A percentile compares a stretch with the other conserved stretches of the same genome.
Conservation (phyloP, 2,113 vertebrate species). For the Phodopus roborovskii region DNA sequence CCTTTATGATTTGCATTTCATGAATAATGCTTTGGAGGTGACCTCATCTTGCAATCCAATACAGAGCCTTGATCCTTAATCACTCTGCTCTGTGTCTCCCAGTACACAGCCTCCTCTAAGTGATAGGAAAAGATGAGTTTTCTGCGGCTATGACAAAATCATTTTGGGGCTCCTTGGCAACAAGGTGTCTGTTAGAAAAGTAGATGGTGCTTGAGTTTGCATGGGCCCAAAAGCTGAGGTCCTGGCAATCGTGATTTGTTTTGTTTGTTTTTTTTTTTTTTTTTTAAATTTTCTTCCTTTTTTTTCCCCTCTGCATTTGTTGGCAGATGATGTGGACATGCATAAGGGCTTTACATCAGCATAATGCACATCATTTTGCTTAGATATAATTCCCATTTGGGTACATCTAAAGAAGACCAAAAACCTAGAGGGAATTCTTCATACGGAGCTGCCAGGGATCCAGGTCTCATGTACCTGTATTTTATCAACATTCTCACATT, state of each 20-base stretch:
- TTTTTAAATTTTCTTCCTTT: too few relatives aligned
- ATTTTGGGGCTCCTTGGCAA: background rate
- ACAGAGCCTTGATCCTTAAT: constrained; percentile 34
- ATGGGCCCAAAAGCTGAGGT: background rate
- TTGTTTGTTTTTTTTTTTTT: too few relatives aligned
- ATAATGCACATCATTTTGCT: background rate
- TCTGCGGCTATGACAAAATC: constrained; percentile 19
- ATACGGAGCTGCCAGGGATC: background rate
- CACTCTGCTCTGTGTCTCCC: constrained; percentile 17
- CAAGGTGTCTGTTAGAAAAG: background rate
- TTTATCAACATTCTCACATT: background rate
- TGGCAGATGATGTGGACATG: background rate
- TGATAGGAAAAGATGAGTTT: constrained; percentile 33
- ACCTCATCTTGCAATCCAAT: constrained; percentile 43
- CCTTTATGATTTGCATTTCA: constrained; percentile 67
- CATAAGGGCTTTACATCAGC: background rate
- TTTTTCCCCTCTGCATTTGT: background rate
- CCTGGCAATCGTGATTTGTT: background rate
- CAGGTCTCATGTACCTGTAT: background rate
- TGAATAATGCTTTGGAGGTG: constrained; percentile 51
- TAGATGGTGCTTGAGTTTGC: background rate
- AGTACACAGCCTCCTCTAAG: background rate
- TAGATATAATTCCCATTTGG: background rate
- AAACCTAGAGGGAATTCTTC: background rate
- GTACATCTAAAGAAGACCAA: background rate